A percentile compares a stretch with the other conserved stretches of the same genome.
phyloP scores from a whole-genome alignment of 2,113 vertebrate genomes.

The Neodon shergylaensis region DNA sequence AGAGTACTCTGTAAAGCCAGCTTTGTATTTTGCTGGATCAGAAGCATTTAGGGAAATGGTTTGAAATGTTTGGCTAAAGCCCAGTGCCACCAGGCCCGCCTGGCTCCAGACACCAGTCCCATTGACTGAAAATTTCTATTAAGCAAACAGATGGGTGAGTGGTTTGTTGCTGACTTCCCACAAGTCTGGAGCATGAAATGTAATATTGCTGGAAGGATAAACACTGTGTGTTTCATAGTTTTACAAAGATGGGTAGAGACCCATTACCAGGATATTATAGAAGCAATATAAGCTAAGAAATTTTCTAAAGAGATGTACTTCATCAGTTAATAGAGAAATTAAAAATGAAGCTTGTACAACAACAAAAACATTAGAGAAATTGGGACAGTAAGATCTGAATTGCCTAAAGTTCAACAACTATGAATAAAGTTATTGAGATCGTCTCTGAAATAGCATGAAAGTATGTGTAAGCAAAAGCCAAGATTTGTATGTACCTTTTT shows the following conservation, averaged over 20 bases:
- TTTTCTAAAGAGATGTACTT: background rate
- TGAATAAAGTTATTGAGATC: background rate
- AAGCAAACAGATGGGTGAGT: constrained; percentile 38
- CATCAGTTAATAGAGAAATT: constrained; percentile 15
- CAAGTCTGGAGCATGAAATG: background rate
- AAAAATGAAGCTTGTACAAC: background rate
- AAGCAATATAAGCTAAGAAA: background rate
- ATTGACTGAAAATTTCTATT: constrained; percentile 56
- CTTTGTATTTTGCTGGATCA: constrained; percentile 64
- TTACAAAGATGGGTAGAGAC: background rate
- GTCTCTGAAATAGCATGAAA: background rate
- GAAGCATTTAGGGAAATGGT: constrained; percentile 65
- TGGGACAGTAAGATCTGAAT: background rate
- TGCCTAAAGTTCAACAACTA: background rate
- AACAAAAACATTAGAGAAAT: background rate
- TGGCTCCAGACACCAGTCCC: constrained; percentile 36
- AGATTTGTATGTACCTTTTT: background rate
- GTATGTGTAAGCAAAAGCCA: background rate
- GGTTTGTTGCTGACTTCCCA: constrained; percentile 42
- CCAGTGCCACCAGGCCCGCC: constrained; percentile 65
- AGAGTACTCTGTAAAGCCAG: constrained; percentile 67
- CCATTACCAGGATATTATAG: background rate
- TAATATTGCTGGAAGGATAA: constrained; percentile 6
- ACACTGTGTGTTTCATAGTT: background rate
- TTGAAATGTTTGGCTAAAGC: constrained; percentile 60